phyloP scores from a whole-genome alignment of 2,797 vertebrate genomes.

The Chaetophractus vellerosus region DNA sequence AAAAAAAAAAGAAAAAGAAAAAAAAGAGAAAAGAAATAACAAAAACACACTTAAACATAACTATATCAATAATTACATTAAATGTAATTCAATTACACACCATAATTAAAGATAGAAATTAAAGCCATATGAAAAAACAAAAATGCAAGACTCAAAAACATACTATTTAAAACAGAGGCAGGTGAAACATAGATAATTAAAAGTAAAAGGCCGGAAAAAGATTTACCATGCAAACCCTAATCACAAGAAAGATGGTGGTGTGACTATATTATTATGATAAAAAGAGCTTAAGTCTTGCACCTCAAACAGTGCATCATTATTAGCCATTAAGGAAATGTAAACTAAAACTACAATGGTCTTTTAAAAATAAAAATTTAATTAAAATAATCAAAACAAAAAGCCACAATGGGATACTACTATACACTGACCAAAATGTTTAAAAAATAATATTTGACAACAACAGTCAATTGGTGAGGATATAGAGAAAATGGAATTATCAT shows the following conservation, averaged over 20 bases:
- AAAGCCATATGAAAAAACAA: background rate
- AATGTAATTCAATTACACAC: background rate
- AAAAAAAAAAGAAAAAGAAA: no score
- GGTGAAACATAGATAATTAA: background rate
- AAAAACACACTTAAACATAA: background rate
- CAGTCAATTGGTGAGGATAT: background rate
- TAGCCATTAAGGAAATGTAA: background rate
- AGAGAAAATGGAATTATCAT: background rate
- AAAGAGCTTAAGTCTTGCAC: background rate
- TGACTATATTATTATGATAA: background rate
- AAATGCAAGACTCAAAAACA: background rate
- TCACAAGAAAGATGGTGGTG: background rate
- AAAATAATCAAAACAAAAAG: no score
- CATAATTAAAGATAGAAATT: background rate
- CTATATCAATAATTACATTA: background rate
- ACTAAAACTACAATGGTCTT: background rate
- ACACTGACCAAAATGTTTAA: background rate
- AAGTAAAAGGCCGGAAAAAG: background rate
- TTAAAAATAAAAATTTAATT: no score
- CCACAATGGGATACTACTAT: background rate
- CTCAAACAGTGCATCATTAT: background rate
- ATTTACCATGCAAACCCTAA: background rate
- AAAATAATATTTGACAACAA: background rate
- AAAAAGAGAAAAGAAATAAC: no score
- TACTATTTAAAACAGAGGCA: background rate